Base-by-base conservation (phyloP, 1,140 invertebrate genomes). In the Andrena cerasifolii region DNA sequence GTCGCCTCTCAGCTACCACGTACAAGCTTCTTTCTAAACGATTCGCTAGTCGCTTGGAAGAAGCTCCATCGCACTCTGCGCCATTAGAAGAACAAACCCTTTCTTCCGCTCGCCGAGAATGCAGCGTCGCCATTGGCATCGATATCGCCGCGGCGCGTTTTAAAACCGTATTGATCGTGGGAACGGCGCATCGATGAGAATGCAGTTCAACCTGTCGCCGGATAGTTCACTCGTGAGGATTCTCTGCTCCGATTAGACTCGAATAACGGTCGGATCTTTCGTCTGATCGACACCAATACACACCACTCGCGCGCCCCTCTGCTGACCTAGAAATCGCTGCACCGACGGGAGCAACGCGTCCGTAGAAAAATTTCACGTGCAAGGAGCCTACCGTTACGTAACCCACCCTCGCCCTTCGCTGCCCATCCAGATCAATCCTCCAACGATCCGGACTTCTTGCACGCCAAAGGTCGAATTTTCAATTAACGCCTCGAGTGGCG, bases 121-220 rank as follows among this genome's bases (percentile, higher is more conserved):
- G 7, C 49, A 43, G 31, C 53, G 53, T 51, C 31, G 54, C 49
- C 58, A 33, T 28, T 36, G 31, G 24, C 61, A 62, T 43, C 62
- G 24, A 2, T 49, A 24, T 8, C 40, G 66, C 12, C 45, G 21
- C 6, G 26, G 21, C 65, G 21, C 33, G 40, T 63, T 72, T 78
- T 70, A 54, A 63, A 73, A 47, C 14, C 24, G 24, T 54, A 65
- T 79, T 66, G 58, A 70, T 51, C 56, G n/a, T 56, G 33, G 31
- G 18, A 18, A 61, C 21, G 16, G 26, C 21, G 31, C 6, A 63
- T 62, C 70, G 58, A 73, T 21, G 47, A 59, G 47, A 36, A 62
- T 40, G 47, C 45, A 40, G 70, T 51, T 63, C 1, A 63, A 73
- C 24, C 58, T 51, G 33, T 73, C 56, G 24, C 18, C 28, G 6